These are phyloP conservation scores for Scaptomyza pallida DNA, from an alignment of 1,140 invertebrate genomes.

Conservation along the genomic window DNA sequence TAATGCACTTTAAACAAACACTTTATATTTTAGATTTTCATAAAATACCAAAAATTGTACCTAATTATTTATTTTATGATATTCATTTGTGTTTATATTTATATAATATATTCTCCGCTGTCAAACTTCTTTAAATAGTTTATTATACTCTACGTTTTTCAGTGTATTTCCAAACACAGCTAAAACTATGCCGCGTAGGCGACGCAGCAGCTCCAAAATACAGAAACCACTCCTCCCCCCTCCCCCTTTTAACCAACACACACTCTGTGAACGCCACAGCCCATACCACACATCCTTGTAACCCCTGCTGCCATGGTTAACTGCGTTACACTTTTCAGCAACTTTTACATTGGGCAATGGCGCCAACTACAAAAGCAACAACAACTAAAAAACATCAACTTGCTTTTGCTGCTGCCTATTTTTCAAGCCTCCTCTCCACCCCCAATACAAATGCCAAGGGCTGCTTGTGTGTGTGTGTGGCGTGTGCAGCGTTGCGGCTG, in stretches of 20 bases:
- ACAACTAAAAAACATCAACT: constrained; percentile 26
- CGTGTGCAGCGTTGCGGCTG: constrained; percentile 73
- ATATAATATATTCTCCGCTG: no score
- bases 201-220: constrained; percentile 42
- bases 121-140: neutral
- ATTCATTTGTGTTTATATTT: no score
- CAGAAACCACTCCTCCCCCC: neutral
- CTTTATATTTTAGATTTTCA: no score
- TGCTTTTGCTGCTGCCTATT: constrained; percentile 48
- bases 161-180: constrained; percentile 17
- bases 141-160: neutral
- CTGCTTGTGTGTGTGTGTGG: constrained; percentile 31
- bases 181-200: constrained; percentile 78
- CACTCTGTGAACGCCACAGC: neutral
- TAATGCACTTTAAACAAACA: no score
- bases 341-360: constrained; percentile 77
- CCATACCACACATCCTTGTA: constrained; percentile 3
- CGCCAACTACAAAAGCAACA: constrained; percentile 70
- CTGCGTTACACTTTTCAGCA: constrained; percentile 80
- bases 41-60: no score
- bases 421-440: constrained; percentile 58
- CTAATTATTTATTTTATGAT: no score
- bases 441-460: constrained; percentile 32
- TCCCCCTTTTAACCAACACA: neutral
- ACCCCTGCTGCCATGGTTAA: constrained; percentile 41